Base-by-base conservation (phyloP, 1,140 invertebrate genomes). In the Lethrus apterus region DNA sequence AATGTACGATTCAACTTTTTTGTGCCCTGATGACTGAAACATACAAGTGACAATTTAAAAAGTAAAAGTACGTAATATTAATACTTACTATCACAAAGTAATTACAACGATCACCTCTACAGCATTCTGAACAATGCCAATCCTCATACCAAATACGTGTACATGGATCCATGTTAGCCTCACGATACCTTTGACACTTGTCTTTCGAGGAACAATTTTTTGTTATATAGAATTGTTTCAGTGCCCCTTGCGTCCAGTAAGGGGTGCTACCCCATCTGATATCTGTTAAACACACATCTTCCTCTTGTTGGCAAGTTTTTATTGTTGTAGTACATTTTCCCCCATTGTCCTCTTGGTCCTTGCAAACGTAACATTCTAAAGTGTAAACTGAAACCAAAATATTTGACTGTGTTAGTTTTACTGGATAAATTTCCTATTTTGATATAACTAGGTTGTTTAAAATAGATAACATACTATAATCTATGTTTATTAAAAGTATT, bases 111-210 rank as follows among this genome's bases (percentile, higher is more conserved):
- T 98, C 94, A 31, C 94, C 95, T 60, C 86, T 83, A 67, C 94
- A 99, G 69, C 94, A 99, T 67, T 98, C 93, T 0, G 87, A 86
- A 73, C 94, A 98, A 50, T 84, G 81, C 95, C 94, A 98, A 71
- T 98, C 94, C 62, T 93, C 82, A 60, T 96, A 99, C 91, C 92
- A 97, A 60, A 98, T 91, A 61, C 94, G 80, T 13, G 91, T 91
- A 64, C 94, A 98, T 50, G 79, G 74, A 9, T 73, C 70, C 78
- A 89, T 88, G 51, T 81, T 80, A 14, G 71, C 69, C 40, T 72
- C 73, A 53, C 84, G 73, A 44, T 76, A 77, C 46, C 70, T 68
- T 43, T 84, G 78, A 68, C 95, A 99, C 44, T 82, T 74, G 4
- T 79, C 75, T 63, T 83, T 83, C 8, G 81, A 85, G 10, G 89